Evolutionary conservation across 1,140 invertebrate species (phyloP), one percentile per base, ranked within the genome.

Genomic region (Drosophila willistoni): DNA sequence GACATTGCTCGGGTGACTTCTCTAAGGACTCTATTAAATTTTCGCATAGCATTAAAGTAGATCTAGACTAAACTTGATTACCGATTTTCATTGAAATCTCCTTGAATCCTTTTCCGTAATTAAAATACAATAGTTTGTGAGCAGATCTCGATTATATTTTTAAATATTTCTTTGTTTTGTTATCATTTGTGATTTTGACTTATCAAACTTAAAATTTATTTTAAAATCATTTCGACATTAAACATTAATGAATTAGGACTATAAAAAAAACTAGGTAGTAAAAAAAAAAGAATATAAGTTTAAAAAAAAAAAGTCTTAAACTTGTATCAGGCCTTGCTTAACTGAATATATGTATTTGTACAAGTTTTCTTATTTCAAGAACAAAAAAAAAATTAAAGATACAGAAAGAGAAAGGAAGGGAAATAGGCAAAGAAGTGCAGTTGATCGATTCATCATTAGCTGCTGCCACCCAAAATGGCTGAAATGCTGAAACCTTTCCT

Each of bases 401-500:
- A 34, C 13, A 12, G 36, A 39, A 13, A 3, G 2, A 2, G 10
- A 10, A 12, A 39, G 0, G 10, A 39, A 3, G 13, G 36, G 17
- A 29, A 55, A n/a, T 6, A 19, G 33, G 6, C 47, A 22, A 34
- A 33, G 34, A 36, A 36, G 1, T 10, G 34, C 9, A 7, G 34
- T 39, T 4, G 36, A 47, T 34, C 2, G 6, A 66, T 9, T 12
- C 3, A 42, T 25, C n/a, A 55, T 13, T 91, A 91, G 42, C 81
- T 90, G 47, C 78, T 71, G 19, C 87, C 87, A 13, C 89, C 90
- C 39, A 91, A 73, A 17, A 91, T 91, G 57, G 90, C 90, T 9
- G 90, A 91, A 62, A 91, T 91, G 47, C 84, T 91, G 51, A 91
- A 91, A 10, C 89, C 82, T 68, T 90, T 91, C 56, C 79, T 82